Conservation (phyloP, 1,140 invertebrate species). For the Andrena cerasifolii region DNA sequence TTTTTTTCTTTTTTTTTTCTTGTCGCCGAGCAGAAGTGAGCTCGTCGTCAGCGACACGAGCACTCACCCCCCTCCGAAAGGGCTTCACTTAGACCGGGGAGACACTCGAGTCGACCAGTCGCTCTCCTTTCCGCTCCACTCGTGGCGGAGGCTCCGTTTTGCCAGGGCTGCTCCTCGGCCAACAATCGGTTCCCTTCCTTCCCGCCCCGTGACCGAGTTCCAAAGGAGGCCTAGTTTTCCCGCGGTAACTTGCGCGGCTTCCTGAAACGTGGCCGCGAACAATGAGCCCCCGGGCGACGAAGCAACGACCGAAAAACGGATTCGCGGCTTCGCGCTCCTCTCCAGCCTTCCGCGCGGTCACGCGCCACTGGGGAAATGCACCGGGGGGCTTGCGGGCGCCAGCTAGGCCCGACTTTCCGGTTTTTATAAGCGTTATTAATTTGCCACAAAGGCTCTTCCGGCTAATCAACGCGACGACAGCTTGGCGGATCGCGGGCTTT, state of each 20-base stretch:
- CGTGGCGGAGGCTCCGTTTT: conserved; percentile 11
- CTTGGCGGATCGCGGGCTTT: too few relatives aligned
- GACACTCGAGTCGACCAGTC: conserved; percentile 17
- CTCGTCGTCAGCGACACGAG: conserved; percentile 10
- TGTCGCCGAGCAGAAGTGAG: neutral
- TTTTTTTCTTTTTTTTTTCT: too few relatives aligned
- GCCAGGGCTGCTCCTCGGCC: neutral
- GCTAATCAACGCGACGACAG: too few relatives aligned
- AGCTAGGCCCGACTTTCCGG: too few relatives aligned
- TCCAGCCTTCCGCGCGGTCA: too few relatives aligned
- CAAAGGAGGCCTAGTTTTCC: conserved; percentile 21
- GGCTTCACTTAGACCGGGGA: conserved; percentile 15
- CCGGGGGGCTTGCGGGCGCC: too few relatives aligned
- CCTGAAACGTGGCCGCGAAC: conserved; percentile 18
- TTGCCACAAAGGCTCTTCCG: too few relatives aligned
- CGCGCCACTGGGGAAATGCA: too few relatives aligned
- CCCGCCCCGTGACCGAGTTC: conserved; percentile 31
- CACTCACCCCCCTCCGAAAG: neutral
- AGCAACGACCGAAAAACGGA: neutral
- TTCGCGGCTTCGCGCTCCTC: too few relatives aligned
- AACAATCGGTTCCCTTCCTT: conserved; percentile 29
- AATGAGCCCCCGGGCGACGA: neutral
- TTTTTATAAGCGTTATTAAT: too few relatives aligned
- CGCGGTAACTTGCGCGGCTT: conserved; percentile 13
- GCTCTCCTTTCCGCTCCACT: too few relatives aligned